These are phyloP conservation scores for Myiothlypis coronata DNA, from an alignment of 2,797 vertebrate species.

Conservation along the genomic window DNA sequence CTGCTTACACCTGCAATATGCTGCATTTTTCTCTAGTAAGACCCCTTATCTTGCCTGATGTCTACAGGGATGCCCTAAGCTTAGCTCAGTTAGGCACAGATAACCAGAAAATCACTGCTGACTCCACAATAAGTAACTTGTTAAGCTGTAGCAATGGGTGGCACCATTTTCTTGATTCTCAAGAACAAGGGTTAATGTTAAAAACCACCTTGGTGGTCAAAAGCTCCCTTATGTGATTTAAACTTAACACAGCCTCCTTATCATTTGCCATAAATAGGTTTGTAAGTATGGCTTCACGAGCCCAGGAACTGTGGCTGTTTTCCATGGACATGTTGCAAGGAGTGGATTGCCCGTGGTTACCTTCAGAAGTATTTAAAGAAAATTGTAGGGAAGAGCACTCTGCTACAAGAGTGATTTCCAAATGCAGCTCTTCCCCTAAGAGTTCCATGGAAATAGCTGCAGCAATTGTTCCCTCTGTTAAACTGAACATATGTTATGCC, in stretches of 20 bases:
- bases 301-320: not conserved
- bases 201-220: not conserved
- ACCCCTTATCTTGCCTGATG: not conserved
- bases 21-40: not conserved
- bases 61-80: not conserved
- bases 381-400: not conserved
- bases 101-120: not conserved
- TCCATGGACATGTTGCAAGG: not conserved
- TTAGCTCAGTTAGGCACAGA: not conserved
- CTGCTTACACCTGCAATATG: fast-evolving
- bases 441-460: not conserved
- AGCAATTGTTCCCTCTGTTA: not conserved
- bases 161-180: not conserved
- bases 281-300: not conserved
- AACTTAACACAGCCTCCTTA: not conserved
- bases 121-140: not conserved
- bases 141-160: not conserved
- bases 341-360: not conserved
- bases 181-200: not conserved
- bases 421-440: not conserved
- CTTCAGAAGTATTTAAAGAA: constrained; percentile 15
- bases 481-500: not conserved
- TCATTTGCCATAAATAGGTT: constrained; percentile 25
- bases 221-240: not conserved
- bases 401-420: not conserved